Evolutionary conservation across 2,797 vertebrate species (phyloP).

Genomic region (Garrulus glandarius): DNA sequence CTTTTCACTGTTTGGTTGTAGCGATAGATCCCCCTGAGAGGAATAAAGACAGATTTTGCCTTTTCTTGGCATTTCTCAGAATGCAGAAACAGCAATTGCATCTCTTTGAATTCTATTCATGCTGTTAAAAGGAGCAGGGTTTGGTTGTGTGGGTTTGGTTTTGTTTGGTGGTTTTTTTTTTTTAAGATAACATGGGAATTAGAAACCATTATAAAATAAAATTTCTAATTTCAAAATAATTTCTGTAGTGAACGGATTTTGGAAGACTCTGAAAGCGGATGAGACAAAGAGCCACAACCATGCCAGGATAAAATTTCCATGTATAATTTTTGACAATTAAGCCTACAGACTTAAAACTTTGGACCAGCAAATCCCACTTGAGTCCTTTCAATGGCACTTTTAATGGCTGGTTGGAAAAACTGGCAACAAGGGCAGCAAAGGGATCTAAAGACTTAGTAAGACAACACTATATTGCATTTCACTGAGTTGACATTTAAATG

Average conservation of each 20-base stretch:
- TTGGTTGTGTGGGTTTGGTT: not conserved
- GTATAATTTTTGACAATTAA: not conserved
- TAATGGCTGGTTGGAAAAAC: not conserved
- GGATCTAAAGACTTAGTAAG: slow-evolving; percentile 47
- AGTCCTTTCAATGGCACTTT: not conserved
- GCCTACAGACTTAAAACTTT: not conserved
- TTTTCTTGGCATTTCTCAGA: not conserved
- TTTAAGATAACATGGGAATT: not conserved
- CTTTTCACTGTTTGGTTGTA: not conserved
- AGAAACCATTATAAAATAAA: not conserved
- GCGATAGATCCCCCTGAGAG: not conserved
- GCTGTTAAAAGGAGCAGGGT: not conserved
- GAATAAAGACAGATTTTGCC: not conserved
- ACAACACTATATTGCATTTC: slow-evolving; percentile 8
- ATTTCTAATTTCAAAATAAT: not conserved
- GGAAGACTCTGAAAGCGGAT: not conserved
- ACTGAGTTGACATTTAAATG: slow-evolving; percentile 20
- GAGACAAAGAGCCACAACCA: not conserved
- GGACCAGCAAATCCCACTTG: not conserved
- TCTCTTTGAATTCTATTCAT: not conserved
- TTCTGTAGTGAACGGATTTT: not conserved
- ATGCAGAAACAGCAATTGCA: not conserved
- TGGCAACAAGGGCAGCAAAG: not conserved
- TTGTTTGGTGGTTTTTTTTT: not conserved
- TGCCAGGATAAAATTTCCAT: not conserved